Base-by-base conservation (phyloP, 2,888 invertebrate species). In the Cataglyphis altisquamis region DNA sequence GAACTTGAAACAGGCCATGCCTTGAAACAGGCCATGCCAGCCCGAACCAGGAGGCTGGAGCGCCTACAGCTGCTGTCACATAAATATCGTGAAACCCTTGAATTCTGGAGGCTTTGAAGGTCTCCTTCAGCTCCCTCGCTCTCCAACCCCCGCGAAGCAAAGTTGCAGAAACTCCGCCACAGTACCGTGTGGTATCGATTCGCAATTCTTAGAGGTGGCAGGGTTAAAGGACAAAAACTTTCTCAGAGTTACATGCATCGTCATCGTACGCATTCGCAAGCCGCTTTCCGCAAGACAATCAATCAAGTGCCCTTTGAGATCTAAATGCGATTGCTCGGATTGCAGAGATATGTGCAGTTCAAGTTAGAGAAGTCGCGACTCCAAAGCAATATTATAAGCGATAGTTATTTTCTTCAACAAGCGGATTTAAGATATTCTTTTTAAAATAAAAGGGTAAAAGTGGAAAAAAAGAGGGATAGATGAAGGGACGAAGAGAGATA, bases 61-160 rank as follows among this genome's bases (percentile, higher is more conserved):
- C 91, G 92, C 88, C 78, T 93, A 92, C 93, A 94, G 93, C 92
- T 92, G 93, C 93, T 93, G 93, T 93, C 93, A 93, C 93, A 94
- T 94, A 93, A 93, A 93, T 93, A 93, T 93, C 93, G 92, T 84
- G 92, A 92, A 93, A 93, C 93, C 93, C 92, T 92, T 87, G 91
- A 92, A 93, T 93, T 92, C 92, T 92, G 86, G 92, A 91, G 89
- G 92, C 78, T 87, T 85, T 60, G 32, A 39, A 78, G 70, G 67
- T 60, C 57, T 78, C 57, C 78, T 74, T 68, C 29, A 48, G 41
- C 57, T 32, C 41, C 15, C 57, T 77, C 39, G 32, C 75, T 32
- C 64, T 18, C 45, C 41, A n/a, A 87, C 90, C 70, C 87, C 86
- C 86, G 81, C 85, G 84, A 87, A 89, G 88, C 87, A 91, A 93